Evolutionary conservation across 2,888 invertebrate genomes (phyloP).

Genomic region (Adela reaumurella): DNA sequence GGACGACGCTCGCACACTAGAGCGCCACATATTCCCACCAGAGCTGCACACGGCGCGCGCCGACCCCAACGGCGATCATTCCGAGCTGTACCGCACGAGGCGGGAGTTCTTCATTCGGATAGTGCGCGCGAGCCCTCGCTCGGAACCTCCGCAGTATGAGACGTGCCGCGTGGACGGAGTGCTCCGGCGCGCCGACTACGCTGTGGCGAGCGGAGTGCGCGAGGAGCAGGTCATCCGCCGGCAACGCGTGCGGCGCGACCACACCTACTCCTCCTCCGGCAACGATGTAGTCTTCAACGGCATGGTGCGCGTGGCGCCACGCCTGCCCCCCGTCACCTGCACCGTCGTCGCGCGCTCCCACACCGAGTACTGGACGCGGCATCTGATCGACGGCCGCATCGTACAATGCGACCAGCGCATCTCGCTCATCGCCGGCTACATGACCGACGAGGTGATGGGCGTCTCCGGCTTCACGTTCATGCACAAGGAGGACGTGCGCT

Average conservation of each 20-base stretch:
- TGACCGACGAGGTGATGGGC: constrained; percentile 87
- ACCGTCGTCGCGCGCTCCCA: constrained; percentile 64
- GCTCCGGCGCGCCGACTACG: constrained; percentile 55
- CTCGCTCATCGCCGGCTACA: constrained; percentile 82
- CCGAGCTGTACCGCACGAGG: constrained; percentile 37
- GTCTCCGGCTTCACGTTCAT: constrained; percentile 85
- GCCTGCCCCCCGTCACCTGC: constrained; percentile 59
- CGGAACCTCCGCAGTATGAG: constrained; percentile 70
- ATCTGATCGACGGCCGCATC: constrained; percentile 84
- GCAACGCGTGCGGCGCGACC: constrained; percentile 50
- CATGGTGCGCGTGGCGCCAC: constrained; percentile 63
- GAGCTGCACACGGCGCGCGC: constrained; percentile 39
- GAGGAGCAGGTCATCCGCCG: constrained; percentile 50
- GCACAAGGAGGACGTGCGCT: constrained; percentile 85
- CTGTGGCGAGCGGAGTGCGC: constrained; percentile 47
- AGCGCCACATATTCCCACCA: constrained; percentile 62
- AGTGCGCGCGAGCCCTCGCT: constrained; percentile 66
- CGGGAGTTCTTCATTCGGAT: constrained; percentile 58
- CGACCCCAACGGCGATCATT: constrained; percentile 10
- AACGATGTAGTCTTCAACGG: constrained; percentile 68
- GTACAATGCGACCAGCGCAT: constrained; percentile 90
- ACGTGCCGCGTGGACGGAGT: constrained; percentile 66
- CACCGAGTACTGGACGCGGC: constrained; percentile 87
- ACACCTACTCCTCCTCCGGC: constrained; percentile 53
- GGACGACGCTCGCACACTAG: constrained; percentile 76